phyloP scores from a whole-genome alignment of 2,113 vertebrate species.

The Protobothrops mucrosquamatus region DNA sequence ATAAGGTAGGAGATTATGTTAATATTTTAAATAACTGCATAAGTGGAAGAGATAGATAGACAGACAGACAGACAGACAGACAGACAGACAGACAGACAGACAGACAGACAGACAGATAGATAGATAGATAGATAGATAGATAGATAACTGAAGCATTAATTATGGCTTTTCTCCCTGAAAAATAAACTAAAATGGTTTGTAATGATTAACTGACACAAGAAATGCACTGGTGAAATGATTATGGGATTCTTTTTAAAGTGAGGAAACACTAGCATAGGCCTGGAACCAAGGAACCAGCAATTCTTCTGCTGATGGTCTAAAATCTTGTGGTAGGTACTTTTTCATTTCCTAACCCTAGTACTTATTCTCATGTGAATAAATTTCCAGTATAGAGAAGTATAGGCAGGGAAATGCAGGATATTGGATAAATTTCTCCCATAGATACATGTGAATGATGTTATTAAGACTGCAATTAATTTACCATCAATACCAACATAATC shows the following conservation, averaged over 20 bases:
- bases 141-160: neutral
- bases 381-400: neutral
- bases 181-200: neutral
- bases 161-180: neutral
- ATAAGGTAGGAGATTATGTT: too few relatives aligned
- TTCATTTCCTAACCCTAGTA: neutral
- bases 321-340: neutral
- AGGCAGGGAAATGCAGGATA: neutral
- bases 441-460: neutral
- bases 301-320: neutral
- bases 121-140: too few relatives aligned
- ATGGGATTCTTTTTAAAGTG: neutral
- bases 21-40: too few relatives aligned
- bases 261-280: neutral
- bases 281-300: too few relatives aligned
- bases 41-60: too few relatives aligned
- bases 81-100: too few relatives aligned
- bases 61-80: too few relatives aligned
- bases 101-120: too few relatives aligned
- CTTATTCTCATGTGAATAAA: neutral
- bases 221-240: too few relatives aligned
- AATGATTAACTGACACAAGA: neutral
- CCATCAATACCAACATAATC: neutral
- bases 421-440: neutral
- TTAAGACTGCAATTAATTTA: neutral